These are phyloP conservation scores for Saccostrea glomerata DNA, from an alignment of 1,140 invertebrate genomes.

Conservation along the genomic window DNA sequence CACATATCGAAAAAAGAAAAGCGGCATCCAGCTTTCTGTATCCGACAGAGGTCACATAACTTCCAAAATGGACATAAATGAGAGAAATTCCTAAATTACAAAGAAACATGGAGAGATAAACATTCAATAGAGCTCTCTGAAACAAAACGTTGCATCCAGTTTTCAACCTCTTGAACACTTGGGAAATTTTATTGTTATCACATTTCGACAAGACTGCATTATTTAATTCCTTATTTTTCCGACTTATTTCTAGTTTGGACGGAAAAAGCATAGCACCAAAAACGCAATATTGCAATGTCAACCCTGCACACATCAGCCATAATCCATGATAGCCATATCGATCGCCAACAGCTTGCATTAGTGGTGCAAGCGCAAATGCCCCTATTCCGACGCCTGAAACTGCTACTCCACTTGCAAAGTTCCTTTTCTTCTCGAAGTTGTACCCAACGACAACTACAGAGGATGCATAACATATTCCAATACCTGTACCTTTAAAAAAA, in stretches of 20 bases:
- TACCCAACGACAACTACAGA: slow-evolving; percentile 41
- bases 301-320: slow-evolving; percentile 20
- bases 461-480: slow-evolving; percentile 20
- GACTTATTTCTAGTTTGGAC: slow-evolving; percentile 18
- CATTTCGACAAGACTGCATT: not conserved
- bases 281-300: slow-evolving; percentile 28
- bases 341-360: slow-evolving; percentile 28
- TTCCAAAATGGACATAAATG: slow-evolving; percentile 24
- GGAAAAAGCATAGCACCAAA: slow-evolving; percentile 37
- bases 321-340: slow-evolving; percentile 43
- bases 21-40: not conserved
- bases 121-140: not conserved
- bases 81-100: slow-evolving; percentile 23
- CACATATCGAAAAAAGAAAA: slow-evolving; percentile 2
- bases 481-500: slow-evolving; percentile 10
- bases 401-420: slow-evolving; percentile 40
- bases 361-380: slow-evolving; percentile 12
- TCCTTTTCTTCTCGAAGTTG: slow-evolving; percentile 48
- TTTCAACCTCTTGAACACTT: not conserved
- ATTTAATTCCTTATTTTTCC: not conserved
- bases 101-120: slow-evolving; percentile 10
- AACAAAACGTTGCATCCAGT: not conserved
- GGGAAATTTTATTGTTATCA: not conserved
- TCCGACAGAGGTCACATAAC: not conserved
- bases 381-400: slow-evolving; percentile 37